A percentile compares a stretch with the other conserved stretches of the same genome.
Evolutionary conservation across 2,797 vertebrate species (phyloP).

Genomic region (Macrochelys suwanniensis): DNA sequence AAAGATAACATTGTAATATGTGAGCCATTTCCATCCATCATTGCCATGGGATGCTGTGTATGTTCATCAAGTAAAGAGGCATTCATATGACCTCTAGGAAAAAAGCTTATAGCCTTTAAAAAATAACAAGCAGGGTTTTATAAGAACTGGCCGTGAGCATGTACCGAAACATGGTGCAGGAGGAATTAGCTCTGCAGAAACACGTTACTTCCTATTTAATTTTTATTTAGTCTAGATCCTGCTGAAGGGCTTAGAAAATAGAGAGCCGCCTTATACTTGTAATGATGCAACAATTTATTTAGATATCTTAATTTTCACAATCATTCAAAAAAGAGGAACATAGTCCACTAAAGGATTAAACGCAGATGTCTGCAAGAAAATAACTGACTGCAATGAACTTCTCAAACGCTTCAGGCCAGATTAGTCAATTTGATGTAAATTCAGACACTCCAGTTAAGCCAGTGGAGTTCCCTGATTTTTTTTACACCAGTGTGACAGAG

Average conservation of each 20-base stretch:
- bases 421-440: background rate
- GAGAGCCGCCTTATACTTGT: background rate
- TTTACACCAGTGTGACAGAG: accelerated
- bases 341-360: background rate
- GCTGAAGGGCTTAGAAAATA: background rate
- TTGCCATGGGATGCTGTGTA: accelerated
- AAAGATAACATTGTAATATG: background rate
- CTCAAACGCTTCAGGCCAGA: background rate
- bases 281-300: background rate
- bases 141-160: accelerated
- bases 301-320: background rate
- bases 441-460: background rate
- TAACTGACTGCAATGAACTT: background rate
- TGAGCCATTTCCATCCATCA: background rate
- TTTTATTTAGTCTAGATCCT: background rate
- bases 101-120: background rate
- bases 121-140: accelerated
- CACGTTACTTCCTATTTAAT: background rate
- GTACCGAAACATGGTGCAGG: accelerated
- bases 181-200: background rate
- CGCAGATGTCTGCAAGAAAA: background rate
- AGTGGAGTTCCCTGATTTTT: background rate
- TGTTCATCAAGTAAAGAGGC: background rate
- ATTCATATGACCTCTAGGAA: accelerated
- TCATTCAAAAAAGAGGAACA: accelerated